Evolutionary conservation across 2,797 vertebrate species (phyloP).

Genomic region (Enteromius mattozi): DNA sequence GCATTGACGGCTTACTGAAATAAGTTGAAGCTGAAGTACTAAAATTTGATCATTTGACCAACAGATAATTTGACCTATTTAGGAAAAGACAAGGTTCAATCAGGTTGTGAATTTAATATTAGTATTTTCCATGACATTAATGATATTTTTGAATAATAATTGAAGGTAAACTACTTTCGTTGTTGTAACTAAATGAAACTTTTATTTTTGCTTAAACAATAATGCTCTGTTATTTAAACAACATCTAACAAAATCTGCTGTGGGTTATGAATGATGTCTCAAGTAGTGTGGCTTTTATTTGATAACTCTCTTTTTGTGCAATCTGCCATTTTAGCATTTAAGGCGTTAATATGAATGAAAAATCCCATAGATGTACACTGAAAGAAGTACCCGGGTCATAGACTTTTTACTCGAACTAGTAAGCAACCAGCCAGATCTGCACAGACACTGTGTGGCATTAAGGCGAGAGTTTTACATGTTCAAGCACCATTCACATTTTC

Average conservation of each 20-base stretch:
- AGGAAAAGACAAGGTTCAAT: not conserved
- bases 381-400: not conserved
- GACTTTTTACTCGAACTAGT: not conserved
- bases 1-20: too few species aligned
- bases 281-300: not conserved
- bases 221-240: not conserved
- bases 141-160: not conserved
- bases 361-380: not conserved
- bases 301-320: not conserved
- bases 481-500: constrained; percentile 6
- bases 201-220: too few species aligned
- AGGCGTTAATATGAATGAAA: not conserved
- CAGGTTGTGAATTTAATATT: not conserved
- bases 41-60: too few species aligned
- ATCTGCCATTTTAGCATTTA: not conserved
- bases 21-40: too few species aligned
- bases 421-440: not conserved
- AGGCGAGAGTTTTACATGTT: not conserved
- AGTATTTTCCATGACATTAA: not conserved
- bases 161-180: not conserved
- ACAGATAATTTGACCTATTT: not conserved
- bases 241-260: not conserved
- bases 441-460: not conserved
- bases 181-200: not conserved
- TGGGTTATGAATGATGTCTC: not conserved